A percentile compares a stretch with the other conserved stretches of the same genome.
phyloP scores from a whole-genome alignment of 2,888 invertebrate species.

The Dryomyza anilis region DNA sequence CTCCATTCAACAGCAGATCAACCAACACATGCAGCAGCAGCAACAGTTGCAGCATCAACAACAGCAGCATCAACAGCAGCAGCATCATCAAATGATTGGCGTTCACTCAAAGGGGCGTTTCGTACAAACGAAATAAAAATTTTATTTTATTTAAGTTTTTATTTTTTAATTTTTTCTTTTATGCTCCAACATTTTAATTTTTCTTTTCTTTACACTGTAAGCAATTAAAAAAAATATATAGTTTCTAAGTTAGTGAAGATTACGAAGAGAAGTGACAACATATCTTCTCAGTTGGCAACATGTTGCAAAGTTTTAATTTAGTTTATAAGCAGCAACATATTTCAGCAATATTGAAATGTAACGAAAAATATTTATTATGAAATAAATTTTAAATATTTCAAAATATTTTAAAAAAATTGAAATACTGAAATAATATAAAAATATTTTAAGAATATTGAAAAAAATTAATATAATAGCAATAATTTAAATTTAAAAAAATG shows the following conservation, averaged over 20 bases:
- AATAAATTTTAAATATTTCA: conserved; percentile 14
- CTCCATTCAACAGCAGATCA: conserved; percentile 56
- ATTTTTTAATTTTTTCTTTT: background rate
- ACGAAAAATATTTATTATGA: too few species aligned
- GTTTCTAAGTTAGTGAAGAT: conserved; percentile 34
- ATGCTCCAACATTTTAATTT: background rate
- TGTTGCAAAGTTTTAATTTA: too few species aligned
- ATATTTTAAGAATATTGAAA: too few species aligned
- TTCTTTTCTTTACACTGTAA: conserved; percentile 18
- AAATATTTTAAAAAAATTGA: conserved; percentile 26
- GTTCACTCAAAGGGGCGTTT: conserved; percentile 58
- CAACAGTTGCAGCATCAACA: conserved; percentile 41
- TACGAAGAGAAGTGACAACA: conserved; percentile 27
- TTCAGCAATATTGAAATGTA: too few species aligned
- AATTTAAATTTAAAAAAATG: too few species aligned
- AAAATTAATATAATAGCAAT: too few species aligned
- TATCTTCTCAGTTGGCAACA: conserved; percentile 8
- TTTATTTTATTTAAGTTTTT: background rate
- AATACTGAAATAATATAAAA: conserved; percentile 19
- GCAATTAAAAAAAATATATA: conserved; percentile 30
- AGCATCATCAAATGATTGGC: conserved; percentile 44
- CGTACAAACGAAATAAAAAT: conserved; percentile 54
- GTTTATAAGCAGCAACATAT: too few species aligned
- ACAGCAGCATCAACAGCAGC: conserved; percentile 44
- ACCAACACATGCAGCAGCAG: conserved; percentile 55